These are phyloP conservation scores for Cichlasoma orientale DNA, from an alignment of 2,797 vertebrate genomes.

Conservation along the genomic window DNA sequence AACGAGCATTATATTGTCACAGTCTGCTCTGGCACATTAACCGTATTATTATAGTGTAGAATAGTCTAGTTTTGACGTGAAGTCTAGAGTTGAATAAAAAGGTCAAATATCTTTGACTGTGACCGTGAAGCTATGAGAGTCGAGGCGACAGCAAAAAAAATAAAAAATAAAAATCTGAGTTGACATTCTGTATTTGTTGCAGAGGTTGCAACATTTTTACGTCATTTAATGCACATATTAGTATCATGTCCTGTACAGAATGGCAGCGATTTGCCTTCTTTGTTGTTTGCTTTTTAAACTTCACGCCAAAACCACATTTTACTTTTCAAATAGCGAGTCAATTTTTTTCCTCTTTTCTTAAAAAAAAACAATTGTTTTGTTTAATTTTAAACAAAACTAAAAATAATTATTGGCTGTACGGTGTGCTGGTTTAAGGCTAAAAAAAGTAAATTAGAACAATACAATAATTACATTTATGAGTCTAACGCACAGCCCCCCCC, in stretches of 20 bases:
- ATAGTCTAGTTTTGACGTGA: not conserved
- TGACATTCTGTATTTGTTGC: not conserved
- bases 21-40: not conserved
- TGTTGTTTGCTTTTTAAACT: not conserved
- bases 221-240: not conserved
- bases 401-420: not conserved
- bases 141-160: not conserved
- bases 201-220: not conserved
- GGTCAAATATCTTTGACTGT: rapidly evolving
- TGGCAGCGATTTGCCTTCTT: not conserved
- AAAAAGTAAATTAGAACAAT: not conserved
- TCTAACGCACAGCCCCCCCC: no score
- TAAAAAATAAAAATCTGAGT: not conserved
- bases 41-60: not conserved
- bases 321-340: not conserved
- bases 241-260: not conserved
- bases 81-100: not conserved
- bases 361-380: not conserved
- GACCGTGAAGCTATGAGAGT: not conserved
- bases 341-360: not conserved
- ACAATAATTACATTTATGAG: not conserved
- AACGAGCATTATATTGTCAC: not conserved
- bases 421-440: no score
- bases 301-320: not conserved
- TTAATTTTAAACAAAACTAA: no score